Evolutionary conservation across 2,113 vertebrate species (phyloP).

Genomic region (Elachura formosa): DNA sequence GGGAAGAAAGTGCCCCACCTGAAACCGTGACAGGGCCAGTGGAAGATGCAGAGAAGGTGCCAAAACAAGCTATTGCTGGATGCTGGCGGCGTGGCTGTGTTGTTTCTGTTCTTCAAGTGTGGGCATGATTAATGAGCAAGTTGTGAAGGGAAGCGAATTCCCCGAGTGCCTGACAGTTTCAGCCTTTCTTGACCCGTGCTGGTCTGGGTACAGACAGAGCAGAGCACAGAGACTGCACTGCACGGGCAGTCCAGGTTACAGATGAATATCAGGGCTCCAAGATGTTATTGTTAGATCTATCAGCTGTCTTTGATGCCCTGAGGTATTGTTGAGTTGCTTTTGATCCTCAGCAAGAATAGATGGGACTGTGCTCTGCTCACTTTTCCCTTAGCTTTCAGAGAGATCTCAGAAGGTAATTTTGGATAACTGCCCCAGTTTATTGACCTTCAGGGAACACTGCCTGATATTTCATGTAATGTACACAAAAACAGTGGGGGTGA

Average conservation of each 20-base stretch:
- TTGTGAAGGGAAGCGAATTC: slow-evolving; percentile 38
- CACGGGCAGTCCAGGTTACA: slow-evolving; percentile 54
- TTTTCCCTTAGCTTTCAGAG: slow-evolving; percentile 55
- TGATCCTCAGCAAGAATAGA: slow-evolving; percentile 52
- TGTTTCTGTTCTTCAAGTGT: slow-evolving; percentile 43
- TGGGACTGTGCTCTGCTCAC: slow-evolving; percentile 47
- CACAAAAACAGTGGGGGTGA: slow-evolving; percentile 15
- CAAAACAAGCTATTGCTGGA: neutral
- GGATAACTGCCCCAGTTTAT: slow-evolving; percentile 57
- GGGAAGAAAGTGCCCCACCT: rapidly evolving
- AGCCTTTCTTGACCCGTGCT: slow-evolving; percentile 15
- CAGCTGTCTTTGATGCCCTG: slow-evolving; percentile 59
- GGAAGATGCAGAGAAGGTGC: neutral
- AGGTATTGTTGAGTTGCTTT: slow-evolving; percentile 62
- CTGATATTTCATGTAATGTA: slow-evolving; percentile 5
- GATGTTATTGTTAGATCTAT: slow-evolving; percentile 64
- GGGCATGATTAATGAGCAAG: slow-evolving; percentile 45
- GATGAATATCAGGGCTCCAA: slow-evolving; percentile 57
- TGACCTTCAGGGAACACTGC: slow-evolving; percentile 49
- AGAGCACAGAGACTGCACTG: slow-evolving; percentile 49
- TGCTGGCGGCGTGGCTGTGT: neutral
- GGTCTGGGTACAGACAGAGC: slow-evolving; percentile 25
- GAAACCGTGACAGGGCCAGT: rapidly evolving
- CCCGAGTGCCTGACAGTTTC: slow-evolving; percentile 1
- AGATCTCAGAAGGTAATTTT: slow-evolving; percentile 56